Evolutionary conservation across 1,140 invertebrate genomes (phyloP), one percentile per base, ranked within the genome.

Genomic region (Caerostris extrusa): DNA sequence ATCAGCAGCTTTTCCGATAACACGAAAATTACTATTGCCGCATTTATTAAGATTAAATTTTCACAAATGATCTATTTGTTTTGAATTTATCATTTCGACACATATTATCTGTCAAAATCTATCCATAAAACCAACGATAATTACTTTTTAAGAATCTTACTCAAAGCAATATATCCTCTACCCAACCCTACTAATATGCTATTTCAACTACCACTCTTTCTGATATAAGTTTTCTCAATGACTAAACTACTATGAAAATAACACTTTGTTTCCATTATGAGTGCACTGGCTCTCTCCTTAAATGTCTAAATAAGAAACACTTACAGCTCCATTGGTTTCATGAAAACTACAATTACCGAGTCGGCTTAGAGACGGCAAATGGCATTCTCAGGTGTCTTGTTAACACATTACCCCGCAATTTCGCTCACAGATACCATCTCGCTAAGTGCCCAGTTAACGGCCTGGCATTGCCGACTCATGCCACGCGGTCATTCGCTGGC

Each of bases 391-490:
- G 57, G 57, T 64, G 56, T 64, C 85, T 12, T 87, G 85, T 64
- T 60, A 87, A 64, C 57, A 64, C 85, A 87, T 87, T 87, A 87
- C 85, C 57, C 56, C 7, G 85, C 85, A 87, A 87, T 87, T 87
- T 50, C 57, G 34, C 17, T n/a, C 60, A 8, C 8, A 57, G 56
- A 87, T 87, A 87, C n/a, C 85, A 87, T 87, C 85, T 87, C 19
- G 10, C 57, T 87, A 87, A 87, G 85, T 87, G 85, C 85, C 34
- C 19, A n/a, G 60, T 64, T 64, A 87, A 87, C 85, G 50, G 57
- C 58, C 7, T 7, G n/a, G 5, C 34, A 50, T 50, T 58, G 17
- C 60, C 19, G 85, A n/a, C 57, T 60, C 58, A 17, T 10, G 4
- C n/a, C 7, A 12, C 85, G 57, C 64, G 61, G 57, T 87, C 57